These are phyloP conservation scores for Lepeophtheirus salmonis DNA, from an alignment of 1,140 invertebrate genomes.

Conservation along the genomic window DNA sequence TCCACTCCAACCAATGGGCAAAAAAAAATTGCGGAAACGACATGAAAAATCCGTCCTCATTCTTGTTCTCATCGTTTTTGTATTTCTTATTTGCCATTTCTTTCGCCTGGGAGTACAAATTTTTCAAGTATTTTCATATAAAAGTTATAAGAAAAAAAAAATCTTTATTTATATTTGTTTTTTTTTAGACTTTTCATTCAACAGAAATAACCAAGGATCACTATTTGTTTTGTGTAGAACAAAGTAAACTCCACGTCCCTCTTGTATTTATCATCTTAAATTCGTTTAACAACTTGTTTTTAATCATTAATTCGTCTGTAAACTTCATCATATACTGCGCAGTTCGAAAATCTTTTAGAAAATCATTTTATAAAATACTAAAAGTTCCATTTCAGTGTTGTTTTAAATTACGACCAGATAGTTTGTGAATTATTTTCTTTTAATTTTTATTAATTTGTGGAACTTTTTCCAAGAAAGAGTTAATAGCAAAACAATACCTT, in stretches of 20 bases:
- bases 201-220: constrained; percentile 9
- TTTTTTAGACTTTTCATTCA: constrained; percentile 11
- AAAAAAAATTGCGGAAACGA: neutral
- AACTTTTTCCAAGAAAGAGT: no score
- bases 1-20: constrained; percentile 5
- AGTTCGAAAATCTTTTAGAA: constrained; percentile 13
- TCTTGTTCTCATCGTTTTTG: constrained; percentile 11
- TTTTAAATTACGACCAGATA: neutral
- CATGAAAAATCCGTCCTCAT: constrained; percentile 15
- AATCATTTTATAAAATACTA: constrained; percentile 5
- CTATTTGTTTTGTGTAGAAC: constrained; percentile 5
- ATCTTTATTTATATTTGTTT: neutral
- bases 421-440: no score
- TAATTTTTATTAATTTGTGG: no score
- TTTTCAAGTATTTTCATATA: constrained; percentile 12
- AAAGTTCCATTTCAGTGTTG: neutral
- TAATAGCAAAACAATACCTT: no score
- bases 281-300: constrained; percentile 12
- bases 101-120: constrained; percentile 11
- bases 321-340: constrained; percentile 15
- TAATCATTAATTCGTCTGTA: constrained; percentile 11
- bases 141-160: no score
- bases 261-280: constrained; percentile 8
- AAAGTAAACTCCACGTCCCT: neutral
- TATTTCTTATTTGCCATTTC: constrained; percentile 11